phyloP scores from a whole-genome alignment of 1,140 invertebrate genomes.

The Heliconius himera region DNA sequence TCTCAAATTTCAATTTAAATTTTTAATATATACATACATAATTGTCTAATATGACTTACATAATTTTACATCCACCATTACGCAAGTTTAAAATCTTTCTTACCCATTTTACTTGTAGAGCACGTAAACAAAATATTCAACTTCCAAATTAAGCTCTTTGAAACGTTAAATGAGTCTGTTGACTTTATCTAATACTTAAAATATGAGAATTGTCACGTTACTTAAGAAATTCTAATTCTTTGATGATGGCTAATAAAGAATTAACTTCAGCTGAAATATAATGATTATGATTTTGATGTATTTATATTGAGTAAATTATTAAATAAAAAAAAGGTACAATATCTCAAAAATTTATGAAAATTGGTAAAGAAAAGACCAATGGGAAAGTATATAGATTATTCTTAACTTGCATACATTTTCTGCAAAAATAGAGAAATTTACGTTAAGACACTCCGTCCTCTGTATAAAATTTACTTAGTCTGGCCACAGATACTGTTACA shows the following conservation, averaged over 20 bases:
- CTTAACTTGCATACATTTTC: too few species aligned
- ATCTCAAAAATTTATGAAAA: too few species aligned
- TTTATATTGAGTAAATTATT: too few species aligned
- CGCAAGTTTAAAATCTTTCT: not conserved
- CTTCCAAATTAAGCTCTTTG: not conserved
- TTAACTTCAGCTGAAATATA: not conserved
- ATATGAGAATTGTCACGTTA: conserved; percentile 4
- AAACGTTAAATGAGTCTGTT: not conserved
- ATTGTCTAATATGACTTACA: not conserved
- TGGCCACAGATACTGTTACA: too few species aligned
- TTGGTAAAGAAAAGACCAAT: too few species aligned
- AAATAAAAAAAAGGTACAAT: too few species aligned
- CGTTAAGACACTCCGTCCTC: not conserved
- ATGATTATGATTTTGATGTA: too few species aligned
- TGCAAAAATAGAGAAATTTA: not conserved
- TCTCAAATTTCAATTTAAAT: not conserved
- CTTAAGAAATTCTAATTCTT: not conserved
- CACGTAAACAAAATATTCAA: conserved; percentile 3
- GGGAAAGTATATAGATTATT: too few species aligned
- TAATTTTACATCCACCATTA: not conserved
- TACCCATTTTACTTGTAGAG: not conserved
- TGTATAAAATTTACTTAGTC: not conserved
- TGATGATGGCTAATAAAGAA: not conserved
- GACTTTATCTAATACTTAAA: not conserved
- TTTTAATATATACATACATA: not conserved